Conservation (phyloP, 2,113 vertebrate genomes). For the Hipposideros armiger region DNA sequence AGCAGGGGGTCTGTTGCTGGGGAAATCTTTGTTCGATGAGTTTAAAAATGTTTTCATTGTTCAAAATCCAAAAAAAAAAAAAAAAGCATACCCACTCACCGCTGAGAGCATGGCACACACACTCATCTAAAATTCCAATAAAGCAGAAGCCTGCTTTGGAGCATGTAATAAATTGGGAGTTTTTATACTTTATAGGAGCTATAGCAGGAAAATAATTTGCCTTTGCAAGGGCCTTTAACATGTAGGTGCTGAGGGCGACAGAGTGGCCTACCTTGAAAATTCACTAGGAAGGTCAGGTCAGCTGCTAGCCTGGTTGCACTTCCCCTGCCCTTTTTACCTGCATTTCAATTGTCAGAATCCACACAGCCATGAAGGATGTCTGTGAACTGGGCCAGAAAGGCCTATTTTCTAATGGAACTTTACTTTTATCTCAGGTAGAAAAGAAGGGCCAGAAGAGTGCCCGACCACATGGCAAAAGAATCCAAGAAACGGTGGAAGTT, state of each 20-base stretch:
- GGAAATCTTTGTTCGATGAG: slow-evolving; percentile 95
- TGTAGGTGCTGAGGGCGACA: slow-evolving; percentile 74
- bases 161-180: slow-evolving; percentile 85
- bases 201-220: slow-evolving; percentile 84
- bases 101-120: slow-evolving; percentile 86
- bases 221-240: slow-evolving; percentile 84
- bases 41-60: slow-evolving; percentile 94
- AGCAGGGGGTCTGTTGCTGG: slow-evolving; percentile 96
- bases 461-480: not conserved
- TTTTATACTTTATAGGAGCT: slow-evolving; percentile 86
- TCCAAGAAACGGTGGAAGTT: slow-evolving; percentile 36
- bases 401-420: slow-evolving; percentile 3
- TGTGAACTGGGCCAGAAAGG: slow-evolving; percentile 50
- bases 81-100: slow-evolving; percentile 86
- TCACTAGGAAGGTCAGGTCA: not conserved
- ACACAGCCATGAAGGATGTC: not conserved
- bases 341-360: slow-evolving; percentile 21
- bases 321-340: slow-evolving; percentile 34
- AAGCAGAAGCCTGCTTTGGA: slow-evolving; percentile 85
- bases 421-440: slow-evolving; percentile 66
- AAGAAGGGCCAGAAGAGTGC: not conserved
- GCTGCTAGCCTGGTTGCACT: slow-evolving; percentile 75
- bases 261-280: slow-evolving; percentile 76
- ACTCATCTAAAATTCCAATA: slow-evolving; percentile 90
- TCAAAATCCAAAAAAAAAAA: slow-evolving; percentile 86